phyloP scores from a whole-genome alignment of 2,113 vertebrate species.

The Salminus brasiliensis region DNA sequence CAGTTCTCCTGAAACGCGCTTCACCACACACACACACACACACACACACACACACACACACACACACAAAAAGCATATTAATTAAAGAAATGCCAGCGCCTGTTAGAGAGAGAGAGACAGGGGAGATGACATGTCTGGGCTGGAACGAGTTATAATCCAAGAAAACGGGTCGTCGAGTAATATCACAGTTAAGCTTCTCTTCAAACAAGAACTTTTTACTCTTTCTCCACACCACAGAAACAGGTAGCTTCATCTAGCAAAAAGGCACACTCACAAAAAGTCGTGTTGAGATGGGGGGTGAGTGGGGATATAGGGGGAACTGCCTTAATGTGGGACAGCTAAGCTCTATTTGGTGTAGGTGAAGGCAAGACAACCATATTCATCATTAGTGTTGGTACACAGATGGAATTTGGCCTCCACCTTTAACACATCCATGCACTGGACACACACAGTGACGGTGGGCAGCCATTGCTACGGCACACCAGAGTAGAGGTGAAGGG shows the following conservation, averaged over 20 bases:
- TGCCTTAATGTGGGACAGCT: no score
- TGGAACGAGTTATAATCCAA: slow-evolving; percentile 12
- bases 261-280: neutral
- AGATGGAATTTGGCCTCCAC: no score
- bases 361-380: no score
- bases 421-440: no score
- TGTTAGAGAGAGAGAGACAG: neutral
- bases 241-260: neutral
- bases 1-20: neutral
- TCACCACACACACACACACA: neutral
- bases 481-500: no score
- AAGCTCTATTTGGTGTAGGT: no score
- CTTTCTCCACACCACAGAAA: neutral
- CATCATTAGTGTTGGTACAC: no score
- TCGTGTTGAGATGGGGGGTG: no score
- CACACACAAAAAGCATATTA: neutral
- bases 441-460: no score
- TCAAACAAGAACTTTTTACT: slow-evolving; percentile 1
- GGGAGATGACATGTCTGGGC: slow-evolving; percentile 13
- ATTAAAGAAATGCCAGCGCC: neutral
- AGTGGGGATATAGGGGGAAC: no score
- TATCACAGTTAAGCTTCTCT: slow-evolving; percentile 8
- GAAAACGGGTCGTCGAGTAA: slow-evolving; percentile 17
- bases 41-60: neutral
- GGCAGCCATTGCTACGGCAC: no score